Percentiles rank a stretch among this genome's conserved stretches.
Evolutionary conservation across 2,113 vertebrate species (phyloP).

Genomic region (Bambusicola thoracicus): DNA sequence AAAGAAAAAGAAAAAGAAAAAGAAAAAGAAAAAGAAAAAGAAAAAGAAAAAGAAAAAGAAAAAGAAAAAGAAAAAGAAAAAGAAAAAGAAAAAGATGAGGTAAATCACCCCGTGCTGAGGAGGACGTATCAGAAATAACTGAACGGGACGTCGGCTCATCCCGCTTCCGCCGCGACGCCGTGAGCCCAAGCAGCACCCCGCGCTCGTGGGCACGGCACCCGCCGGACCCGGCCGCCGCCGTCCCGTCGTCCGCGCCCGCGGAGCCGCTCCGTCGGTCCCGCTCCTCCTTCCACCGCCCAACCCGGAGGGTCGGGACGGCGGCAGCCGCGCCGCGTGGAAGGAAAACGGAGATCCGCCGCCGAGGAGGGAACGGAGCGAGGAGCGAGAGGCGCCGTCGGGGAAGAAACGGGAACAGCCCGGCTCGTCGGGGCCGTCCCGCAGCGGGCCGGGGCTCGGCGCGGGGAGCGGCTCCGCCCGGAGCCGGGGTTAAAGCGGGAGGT

Average conservation of each 20-base stretch:
- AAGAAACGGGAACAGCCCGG: slow-evolving; percentile 6
- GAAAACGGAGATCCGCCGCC: not conserved
- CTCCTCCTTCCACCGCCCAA: not conserved
- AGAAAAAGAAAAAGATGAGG: not conserved
- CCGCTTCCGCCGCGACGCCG: rapidly evolving
- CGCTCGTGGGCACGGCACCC: too few relatives aligned
- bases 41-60: too few relatives aligned
- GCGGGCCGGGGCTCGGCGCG: not conserved
- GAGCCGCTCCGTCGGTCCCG: not conserved
- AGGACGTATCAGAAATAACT: not conserved
- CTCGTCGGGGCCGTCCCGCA: not conserved
- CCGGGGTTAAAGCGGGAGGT: not conserved
- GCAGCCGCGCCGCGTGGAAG: not conserved
- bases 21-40: rapidly evolving
- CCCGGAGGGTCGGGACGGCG: not conserved
- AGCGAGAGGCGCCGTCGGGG: not conserved
- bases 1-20: rapidly evolving
- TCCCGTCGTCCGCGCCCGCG: not conserved
- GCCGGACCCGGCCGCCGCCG: rapidly evolving
- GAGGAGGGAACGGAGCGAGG: too few relatives aligned
- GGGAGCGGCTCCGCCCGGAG: too few relatives aligned
- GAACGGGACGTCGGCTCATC: not conserved
- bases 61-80: not conserved
- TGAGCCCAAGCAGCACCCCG: not conserved
- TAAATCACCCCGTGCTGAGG: not conserved